These are phyloP conservation scores for Drosophila varians DNA, from an alignment of 1,140 invertebrate species.

Conservation along the genomic window DNA sequence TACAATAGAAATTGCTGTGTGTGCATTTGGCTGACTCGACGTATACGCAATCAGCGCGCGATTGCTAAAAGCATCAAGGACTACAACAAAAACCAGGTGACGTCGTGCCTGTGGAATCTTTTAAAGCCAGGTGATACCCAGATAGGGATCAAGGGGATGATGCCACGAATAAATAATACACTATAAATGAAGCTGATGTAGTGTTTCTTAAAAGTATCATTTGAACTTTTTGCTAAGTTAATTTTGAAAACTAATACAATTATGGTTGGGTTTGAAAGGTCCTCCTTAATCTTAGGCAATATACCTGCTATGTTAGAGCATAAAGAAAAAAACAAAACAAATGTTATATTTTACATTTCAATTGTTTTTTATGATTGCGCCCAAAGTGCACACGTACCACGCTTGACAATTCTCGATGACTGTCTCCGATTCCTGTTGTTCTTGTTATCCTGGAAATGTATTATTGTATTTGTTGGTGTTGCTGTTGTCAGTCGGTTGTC, in stretches of 20 bases:
- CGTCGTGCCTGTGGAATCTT: constrained; percentile 23
- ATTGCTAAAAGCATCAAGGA: constrained; percentile 71
- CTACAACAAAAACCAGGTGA: constrained; percentile 22
- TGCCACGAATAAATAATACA: constrained; percentile 4
- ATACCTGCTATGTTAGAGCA: constrained; percentile 1
- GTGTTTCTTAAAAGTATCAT: too few species aligned
- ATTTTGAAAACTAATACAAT: too few species aligned
- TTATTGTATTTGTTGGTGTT: constrained; percentile 16
- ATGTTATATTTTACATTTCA: constrained; percentile 82
- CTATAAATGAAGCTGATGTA: background rate
- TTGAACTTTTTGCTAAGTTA: background rate
- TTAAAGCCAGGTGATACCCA: constrained; percentile 53
- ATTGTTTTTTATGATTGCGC: constrained; percentile 81
- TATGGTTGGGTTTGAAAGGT: too few species aligned
- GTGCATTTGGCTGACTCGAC: constrained; percentile 76
- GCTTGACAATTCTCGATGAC: constrained; percentile 44
- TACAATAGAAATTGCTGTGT: constrained; percentile 80
- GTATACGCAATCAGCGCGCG: constrained; percentile 75
- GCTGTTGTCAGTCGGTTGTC: constrained; percentile 64
- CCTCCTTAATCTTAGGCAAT: background rate
- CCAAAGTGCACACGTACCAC: constrained; percentile 73
- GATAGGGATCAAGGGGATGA: background rate
- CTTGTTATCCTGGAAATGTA: background rate
- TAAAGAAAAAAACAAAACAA: constrained; percentile 43
- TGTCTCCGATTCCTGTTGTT: constrained; percentile 27